Evolutionary conservation across 2,113 vertebrate genomes (phyloP).

Genomic region (Rallus limicola): DNA sequence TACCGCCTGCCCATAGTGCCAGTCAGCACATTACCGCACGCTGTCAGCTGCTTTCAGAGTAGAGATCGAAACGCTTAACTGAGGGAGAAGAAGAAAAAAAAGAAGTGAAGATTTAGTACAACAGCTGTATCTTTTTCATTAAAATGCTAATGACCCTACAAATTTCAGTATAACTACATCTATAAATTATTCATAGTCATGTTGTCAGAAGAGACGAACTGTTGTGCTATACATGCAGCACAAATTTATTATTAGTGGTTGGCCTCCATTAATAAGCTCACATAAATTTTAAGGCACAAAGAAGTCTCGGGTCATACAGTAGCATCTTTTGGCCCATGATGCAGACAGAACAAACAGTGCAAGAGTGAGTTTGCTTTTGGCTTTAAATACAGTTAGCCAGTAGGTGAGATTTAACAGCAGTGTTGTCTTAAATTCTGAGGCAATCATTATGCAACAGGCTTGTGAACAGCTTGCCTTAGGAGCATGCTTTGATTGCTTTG

Average conservation of each 20-base stretch:
- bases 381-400: not conserved
- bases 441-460: not conserved
- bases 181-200: conserved; percentile 74
- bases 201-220: conserved; percentile 44
- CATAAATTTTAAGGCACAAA: conserved; percentile 36
- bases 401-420: not conserved
- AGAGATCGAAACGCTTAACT: conserved; percentile 44
- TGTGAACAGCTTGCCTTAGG: not conserved
- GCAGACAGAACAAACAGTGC: not conserved
- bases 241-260: conserved; percentile 39
- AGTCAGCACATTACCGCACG: conserved; percentile 73
- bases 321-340: not conserved
- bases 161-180: conserved; percentile 63
- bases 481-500: rapidly evolving
- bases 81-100: not conserved
- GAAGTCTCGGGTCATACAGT: not conserved
- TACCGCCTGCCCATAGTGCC: conserved; percentile 81
- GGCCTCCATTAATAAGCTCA: conserved; percentile 36
- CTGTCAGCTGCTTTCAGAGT: conserved; percentile 36
- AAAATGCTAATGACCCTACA: conserved; percentile 78
- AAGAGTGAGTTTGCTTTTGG: not conserved
- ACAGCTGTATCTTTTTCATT: conserved; percentile 69
- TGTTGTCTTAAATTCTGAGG: not conserved
- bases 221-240: not conserved
- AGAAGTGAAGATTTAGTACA: conserved; percentile 71